Evolutionary conservation across 1,140 invertebrate genomes (phyloP).

Genomic region (Anthonomus grandis): DNA sequence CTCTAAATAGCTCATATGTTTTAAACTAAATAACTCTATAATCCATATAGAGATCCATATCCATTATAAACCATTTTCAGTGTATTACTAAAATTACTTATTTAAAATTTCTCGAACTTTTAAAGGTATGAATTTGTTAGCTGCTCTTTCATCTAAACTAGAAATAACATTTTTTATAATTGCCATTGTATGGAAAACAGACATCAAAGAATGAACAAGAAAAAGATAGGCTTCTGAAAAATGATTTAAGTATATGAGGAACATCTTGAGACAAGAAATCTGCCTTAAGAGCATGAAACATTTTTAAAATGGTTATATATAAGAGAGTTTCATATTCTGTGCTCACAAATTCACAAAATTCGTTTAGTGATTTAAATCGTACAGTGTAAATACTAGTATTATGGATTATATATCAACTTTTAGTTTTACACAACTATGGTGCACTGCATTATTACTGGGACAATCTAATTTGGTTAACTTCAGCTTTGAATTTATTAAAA

Average conservation of each 20-base stretch:
- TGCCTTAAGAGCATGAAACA: constrained; percentile 7
- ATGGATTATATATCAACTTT: constrained; percentile 21
- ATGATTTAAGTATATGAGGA: background rate
- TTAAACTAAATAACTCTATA: too few species aligned
- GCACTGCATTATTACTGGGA: constrained; percentile 5
- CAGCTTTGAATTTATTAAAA: constrained; percentile 24
- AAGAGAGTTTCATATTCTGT: background rate
- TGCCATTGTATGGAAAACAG: too few species aligned
- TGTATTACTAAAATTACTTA: too few species aligned
- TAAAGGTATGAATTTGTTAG: too few species aligned
- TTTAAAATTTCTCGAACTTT: too few species aligned
- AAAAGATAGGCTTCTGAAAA: too few species aligned
- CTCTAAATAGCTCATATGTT: too few species aligned
- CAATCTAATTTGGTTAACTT: constrained; percentile 10
- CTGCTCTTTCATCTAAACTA: too few species aligned
- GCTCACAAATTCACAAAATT: constrained; percentile 2
- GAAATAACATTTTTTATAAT: too few species aligned
- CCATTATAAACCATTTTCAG: too few species aligned
- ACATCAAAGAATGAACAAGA: too few species aligned
- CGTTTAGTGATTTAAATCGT: background rate
- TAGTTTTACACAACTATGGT: constrained; percentile 1
- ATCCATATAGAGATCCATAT: too few species aligned
- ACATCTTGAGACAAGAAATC: background rate
- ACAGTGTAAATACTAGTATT: constrained; percentile 12
- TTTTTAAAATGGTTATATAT: constrained; percentile 7